A percentile compares a stretch with the other conserved stretches of the same genome.
Evolutionary conservation across 92 coral and sea anemone genomes (phyloP).

Genomic region (Paragorgia papillata): DNA sequence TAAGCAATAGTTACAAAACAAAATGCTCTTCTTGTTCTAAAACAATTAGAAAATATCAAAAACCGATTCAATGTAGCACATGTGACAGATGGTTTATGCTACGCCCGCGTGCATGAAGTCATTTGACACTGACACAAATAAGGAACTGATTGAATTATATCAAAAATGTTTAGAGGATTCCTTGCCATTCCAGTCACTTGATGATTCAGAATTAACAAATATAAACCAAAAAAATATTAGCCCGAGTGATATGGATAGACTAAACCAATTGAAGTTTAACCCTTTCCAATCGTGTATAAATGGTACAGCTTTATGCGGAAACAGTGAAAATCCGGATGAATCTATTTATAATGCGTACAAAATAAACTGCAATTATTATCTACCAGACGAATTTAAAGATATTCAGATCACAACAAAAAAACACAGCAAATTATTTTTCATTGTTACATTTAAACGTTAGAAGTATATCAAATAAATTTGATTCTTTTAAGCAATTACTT

Average conservation of each 20-base stretch:
- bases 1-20: not conserved
- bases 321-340: not conserved
- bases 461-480: too few species aligned
- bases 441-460: slow-evolving; percentile 35
- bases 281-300: not conserved
- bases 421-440: slow-evolving; percentile 12
- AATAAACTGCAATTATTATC: too few species aligned
- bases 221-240: not conserved
- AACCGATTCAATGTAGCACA: not conserved
- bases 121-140: not conserved
- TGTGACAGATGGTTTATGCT: slow-evolving; percentile 14
- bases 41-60: not conserved
- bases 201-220: not conserved
- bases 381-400: slow-evolving; percentile 25
- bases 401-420: not conserved
- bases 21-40: slow-evolving; percentile 2
- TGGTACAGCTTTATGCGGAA: not conserved
- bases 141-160: not conserved
- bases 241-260: slow-evolving; percentile 23
- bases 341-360: slow-evolving; percentile 21
- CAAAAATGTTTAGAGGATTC: slow-evolving; percentile 5
- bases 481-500: too few species aligned
- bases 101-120: not conserved
- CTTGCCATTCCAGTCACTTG: not conserved
- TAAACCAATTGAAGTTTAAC: slow-evolving; percentile 7